These are phyloP conservation scores for human (Homo sapiens) DNA, from an alignment of 2,113 vertebrate species.

Conservation along the genomic window GRCh38 chr4:171911501-171912000, in stretches of 20 bases:
- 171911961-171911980: background rate
- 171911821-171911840: background rate
- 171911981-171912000: background rate
- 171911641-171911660: background rate
- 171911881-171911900: background rate
- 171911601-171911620: background rate
- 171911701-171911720: background rate
- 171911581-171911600: background rate
- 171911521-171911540: background rate
- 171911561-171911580: background rate
- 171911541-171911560: background rate
- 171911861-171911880: background rate
- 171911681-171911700: background rate
- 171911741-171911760: background rate
- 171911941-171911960: background rate
- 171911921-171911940: background rate
- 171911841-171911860: background rate
- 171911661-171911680: background rate
- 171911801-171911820: background rate
- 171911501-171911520: background rate
- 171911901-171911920: background rate
- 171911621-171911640: background rate
- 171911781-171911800: background rate
- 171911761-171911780: background rate
- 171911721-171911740: background rate